Percentiles rank a stretch among this genome's conserved stretches.
phyloP scores from a whole-genome alignment of 2,888 invertebrate genomes.

The Himalopsyche tibetana region DNA sequence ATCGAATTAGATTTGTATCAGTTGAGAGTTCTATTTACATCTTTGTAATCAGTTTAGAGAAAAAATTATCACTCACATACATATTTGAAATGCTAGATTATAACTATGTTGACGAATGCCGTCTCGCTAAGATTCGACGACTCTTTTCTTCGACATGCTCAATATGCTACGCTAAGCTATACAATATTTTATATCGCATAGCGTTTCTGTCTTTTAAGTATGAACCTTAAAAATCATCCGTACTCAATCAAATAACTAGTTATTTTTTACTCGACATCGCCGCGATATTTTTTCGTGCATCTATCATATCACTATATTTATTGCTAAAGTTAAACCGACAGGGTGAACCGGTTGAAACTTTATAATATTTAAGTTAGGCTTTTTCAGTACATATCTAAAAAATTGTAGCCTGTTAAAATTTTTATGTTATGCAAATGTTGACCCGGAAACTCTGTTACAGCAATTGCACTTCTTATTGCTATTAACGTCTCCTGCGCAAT shows the following conservation, averaged over 20 bases:
- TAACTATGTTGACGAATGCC: background rate
- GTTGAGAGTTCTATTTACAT: background rate
- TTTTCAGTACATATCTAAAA: conserved; percentile 29
- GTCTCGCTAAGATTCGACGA: no score
- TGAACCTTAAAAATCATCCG: no score
- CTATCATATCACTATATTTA: background rate
- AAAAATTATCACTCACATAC: background rate
- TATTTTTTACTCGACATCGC: background rate
- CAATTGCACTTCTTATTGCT: background rate
- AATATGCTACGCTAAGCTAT: no score
- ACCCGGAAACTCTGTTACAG: background rate
- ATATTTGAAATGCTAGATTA: background rate
- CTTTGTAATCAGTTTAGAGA: background rate
- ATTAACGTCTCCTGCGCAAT: background rate
- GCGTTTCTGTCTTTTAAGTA: background rate
- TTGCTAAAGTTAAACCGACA: background rate
- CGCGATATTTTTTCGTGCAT: background rate
- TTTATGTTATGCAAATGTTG: background rate
- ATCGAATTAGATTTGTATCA: conserved; percentile 21
- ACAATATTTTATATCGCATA: background rate
- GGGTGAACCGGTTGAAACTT: background rate
- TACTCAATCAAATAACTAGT: no score
- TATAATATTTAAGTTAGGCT: conserved; percentile 4
- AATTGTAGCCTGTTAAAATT: conserved; percentile 6
- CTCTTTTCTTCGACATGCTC: background rate